Base-by-base conservation (phyloP, 1,140 invertebrate species). In the Cepaea nemoralis region DNA sequence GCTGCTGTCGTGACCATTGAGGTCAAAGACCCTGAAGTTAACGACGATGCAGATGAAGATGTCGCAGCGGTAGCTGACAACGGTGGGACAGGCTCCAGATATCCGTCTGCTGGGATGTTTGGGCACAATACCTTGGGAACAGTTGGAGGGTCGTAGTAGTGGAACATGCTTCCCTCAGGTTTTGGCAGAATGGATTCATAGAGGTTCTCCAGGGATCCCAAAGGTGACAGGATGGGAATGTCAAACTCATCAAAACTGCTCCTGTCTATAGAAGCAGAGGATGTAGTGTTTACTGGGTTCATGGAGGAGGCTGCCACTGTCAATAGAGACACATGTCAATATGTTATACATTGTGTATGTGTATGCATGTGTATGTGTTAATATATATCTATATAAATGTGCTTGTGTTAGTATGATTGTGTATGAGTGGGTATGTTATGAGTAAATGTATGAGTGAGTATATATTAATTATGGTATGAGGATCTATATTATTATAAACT, bases 171-270 rank as follows among this genome's bases (percentile, higher is more conserved):
- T 14, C 74, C 69, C 2, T 59, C 55, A 1, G 83, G 84, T 69
- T 88, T 88, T 6, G 86, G 86, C 14, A 86, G 85, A 42, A 90
- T 90, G 40, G 88, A 85, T 82, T 90, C 89, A 50, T 90, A 90
- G 48, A 90, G 78, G 69, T 90, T 90, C n/a, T 90, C 89, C 35
- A 89, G 74, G 0, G 89, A 89, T 0, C 87, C 89, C 59, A 87
- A 83, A 24, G 89, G 89, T 50, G 89, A 90, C 40, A 89, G 80
- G 31, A 86, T 83, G 45, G 86, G 85, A 73, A 85, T 82, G 77
- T 86, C 85, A 80, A 86, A 83, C 42, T 86, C 85, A 48, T 86
- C 85, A 70, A 83, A 82, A 35, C 84, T 85, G 59, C 86, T 87
- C 31, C 89, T 87, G 27, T 81, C 76, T 73, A 67, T 40, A 35